Conservation (phyloP, 2,888 invertebrate species). For the Spatulosminthurus flaviceps region DNA sequence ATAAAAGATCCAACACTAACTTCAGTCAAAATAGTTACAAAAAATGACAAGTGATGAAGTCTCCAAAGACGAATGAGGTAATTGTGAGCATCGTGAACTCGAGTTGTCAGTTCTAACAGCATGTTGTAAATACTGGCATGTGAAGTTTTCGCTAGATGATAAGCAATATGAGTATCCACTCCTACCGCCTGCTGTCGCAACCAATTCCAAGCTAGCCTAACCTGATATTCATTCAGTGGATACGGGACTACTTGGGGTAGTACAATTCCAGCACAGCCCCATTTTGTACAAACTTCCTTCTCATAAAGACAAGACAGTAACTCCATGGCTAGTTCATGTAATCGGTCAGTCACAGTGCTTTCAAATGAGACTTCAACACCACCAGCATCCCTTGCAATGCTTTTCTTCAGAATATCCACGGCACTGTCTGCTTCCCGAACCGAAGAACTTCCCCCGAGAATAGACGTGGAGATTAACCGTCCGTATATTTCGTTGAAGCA, state of each 20-base stretch:
- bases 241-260: background rate
- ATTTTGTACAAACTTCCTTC: background rate
- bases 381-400: background rate
- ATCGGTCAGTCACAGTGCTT: background rate
- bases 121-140: conserved; percentile 51
- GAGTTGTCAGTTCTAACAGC: conserved; percentile 47
- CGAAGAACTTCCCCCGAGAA: background rate
- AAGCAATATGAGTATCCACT: background rate
- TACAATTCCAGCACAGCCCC: background rate
- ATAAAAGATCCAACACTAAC: conserved; percentile 47
- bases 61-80: conserved; percentile 45
- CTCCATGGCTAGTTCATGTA: conserved; percentile 1
- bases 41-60: conserved; percentile 59
- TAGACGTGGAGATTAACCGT: conserved; percentile 48
- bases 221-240: background rate
- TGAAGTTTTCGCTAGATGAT: background rate
- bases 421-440: no score
- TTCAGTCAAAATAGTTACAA: conserved; percentile 53
- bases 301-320: background rate
- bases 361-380: conserved; percentile 5
- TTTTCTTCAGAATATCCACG: background rate
- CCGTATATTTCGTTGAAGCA: conserved; percentile 57
- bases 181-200: background rate
- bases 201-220: background rate
- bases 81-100: conserved; percentile 58